phyloP scores from a whole-genome alignment of 2,113 vertebrate genomes.

The Silurus meridionalis region DNA sequence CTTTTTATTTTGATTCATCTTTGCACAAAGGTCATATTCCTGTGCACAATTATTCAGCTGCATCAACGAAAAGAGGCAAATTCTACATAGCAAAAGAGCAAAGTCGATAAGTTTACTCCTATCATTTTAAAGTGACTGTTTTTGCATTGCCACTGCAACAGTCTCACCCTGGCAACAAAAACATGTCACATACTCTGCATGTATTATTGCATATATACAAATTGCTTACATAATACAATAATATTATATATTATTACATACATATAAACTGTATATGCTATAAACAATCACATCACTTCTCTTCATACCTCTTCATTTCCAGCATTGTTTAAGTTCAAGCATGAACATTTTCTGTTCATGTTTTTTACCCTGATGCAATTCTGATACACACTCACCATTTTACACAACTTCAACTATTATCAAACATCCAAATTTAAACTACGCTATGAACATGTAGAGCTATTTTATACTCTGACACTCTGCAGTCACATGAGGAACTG shows the following conservation, averaged over 20 bases:
- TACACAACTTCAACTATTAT: neutral
- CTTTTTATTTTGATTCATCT: too few relatives aligned
- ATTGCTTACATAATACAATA: neutral
- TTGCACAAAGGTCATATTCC: neutral
- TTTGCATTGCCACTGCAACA: neutral
- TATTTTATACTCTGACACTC: neutral
- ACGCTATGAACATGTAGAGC: neutral
- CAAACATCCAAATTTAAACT: neutral
- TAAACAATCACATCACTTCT: neutral
- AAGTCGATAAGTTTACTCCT: neutral
- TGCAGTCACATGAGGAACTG: neutral
- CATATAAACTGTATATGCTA: neutral
- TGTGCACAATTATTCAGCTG: neutral
- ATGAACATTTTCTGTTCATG: neutral
- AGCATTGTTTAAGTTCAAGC: neutral
- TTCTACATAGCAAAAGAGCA: neutral
- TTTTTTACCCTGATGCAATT: neutral
- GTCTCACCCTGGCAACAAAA: neutral
- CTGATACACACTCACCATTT: neutral
- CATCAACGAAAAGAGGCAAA: neutral
- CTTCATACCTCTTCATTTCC: neutral
- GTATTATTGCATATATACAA: neutral
- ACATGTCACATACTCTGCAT: neutral
- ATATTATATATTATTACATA: neutral
- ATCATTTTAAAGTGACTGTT: neutral